Base-by-base conservation (phyloP, 2,888 invertebrate species). In the Amblyteles armatorius region DNA sequence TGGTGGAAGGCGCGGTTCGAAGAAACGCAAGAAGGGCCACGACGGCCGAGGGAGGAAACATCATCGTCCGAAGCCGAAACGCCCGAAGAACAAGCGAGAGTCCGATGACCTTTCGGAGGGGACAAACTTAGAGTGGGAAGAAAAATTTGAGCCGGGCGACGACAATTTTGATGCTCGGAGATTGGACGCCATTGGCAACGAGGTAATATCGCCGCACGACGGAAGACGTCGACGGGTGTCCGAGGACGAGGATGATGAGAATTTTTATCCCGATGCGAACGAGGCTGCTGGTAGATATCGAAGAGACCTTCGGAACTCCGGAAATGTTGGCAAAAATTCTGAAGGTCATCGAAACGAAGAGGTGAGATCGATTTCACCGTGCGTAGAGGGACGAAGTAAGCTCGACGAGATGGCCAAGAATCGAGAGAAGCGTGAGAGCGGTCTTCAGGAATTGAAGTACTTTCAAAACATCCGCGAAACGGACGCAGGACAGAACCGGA, bases 381-480 rank as follows among this genome's bases (percentile, higher is more conserved):
- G 13, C 4, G 19, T 19, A 40, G 68, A 48, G 26, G 63, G 11
- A 36, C 16, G 48, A 11, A 40, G 19, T 1, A 50, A 9, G 11
- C n/a, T 48, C 36, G 40, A 69, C 11, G 76, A 71, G 22, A 40
- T 57, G 13, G 7, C 33, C 11, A 82, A 63, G 48, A 79, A 7
- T 68, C 83, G 81, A 13, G 69, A 74, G 29, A 83, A 81, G 26
- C 73, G 80, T 9, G 48, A 80, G 69, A 69, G 69, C 36, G 52
- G 52, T 13, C 19, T 26, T 26, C 76, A 57, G 29, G 71, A 84
- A 40, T 7, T 83, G 52, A 72, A 81, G 44, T 57, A 77, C 33
- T 76, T 76, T 69, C 74, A 80, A 48, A 82, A 86, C n/a, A 50
- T 83, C 80, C 44, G 48, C 50, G 80, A 82, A 68, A 74, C 57